A percentile compares a stretch with the other conserved stretches of the same genome.
These are phyloP conservation scores for Abramis brama DNA, from an alignment of 2,113 vertebrate species.

Conservation along the genomic window DNA sequence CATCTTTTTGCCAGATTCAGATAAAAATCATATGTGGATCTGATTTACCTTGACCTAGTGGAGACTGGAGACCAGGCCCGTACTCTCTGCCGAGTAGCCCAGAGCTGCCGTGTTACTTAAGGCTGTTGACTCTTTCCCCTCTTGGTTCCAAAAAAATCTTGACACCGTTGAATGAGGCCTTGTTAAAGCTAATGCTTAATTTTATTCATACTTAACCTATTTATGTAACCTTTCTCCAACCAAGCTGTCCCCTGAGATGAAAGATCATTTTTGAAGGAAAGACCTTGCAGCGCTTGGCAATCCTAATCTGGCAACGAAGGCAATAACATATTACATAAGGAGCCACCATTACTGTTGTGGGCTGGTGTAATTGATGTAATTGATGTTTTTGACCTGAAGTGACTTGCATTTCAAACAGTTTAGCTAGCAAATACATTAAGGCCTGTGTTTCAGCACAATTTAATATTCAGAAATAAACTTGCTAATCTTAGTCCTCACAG, in stretches of 20 bases:
- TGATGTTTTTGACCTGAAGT: slow-evolving; percentile 39
- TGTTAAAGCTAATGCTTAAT: slow-evolving; percentile 37
- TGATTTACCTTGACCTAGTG: slow-evolving; percentile 49
- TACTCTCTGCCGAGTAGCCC: background rate
- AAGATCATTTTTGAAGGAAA: slow-evolving; percentile 37
- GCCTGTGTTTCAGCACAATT: slow-evolving; percentile 30
- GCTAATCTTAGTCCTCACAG: background rate
- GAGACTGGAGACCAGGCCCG: slow-evolving; percentile 13
- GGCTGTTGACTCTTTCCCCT: slow-evolving; percentile 38
- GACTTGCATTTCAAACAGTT: slow-evolving; percentile 12
- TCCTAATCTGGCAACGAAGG: slow-evolving; percentile 22
- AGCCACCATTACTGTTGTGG: slow-evolving; percentile 29
- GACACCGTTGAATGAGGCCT: slow-evolving; percentile 37
- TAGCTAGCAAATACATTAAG: slow-evolving; percentile 17
- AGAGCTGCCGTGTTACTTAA: slow-evolving; percentile 33
- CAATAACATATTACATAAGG: slow-evolving; percentile 36
- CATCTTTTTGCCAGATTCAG: slow-evolving; percentile 46
- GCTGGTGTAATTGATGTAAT: slow-evolving; percentile 44
- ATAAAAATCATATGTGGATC: slow-evolving; percentile 53
- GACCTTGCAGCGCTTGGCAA: slow-evolving; percentile 33
- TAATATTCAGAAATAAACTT: slow-evolving; percentile 10
- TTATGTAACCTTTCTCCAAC: slow-evolving; percentile 42
- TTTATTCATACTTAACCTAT: slow-evolving; percentile 52
- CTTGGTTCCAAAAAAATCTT: slow-evolving; percentile 2
- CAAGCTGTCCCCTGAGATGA: slow-evolving; percentile 37